Evolutionary conservation across 2,113 vertebrate genomes (phyloP).

Genomic region (Barbus barbus): DNA sequence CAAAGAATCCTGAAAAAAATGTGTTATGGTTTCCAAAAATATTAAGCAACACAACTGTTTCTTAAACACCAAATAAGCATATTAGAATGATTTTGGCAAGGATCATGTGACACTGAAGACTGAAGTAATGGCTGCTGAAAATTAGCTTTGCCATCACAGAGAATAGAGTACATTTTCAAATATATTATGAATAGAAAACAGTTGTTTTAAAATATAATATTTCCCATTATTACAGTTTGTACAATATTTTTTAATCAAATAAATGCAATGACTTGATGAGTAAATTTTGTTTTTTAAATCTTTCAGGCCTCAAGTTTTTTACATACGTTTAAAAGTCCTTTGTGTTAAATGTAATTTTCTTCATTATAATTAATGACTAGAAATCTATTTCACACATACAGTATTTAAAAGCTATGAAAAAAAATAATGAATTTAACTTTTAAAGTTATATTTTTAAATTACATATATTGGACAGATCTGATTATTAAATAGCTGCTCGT

Average conservation of each 20-base stretch:
- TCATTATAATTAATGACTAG: background rate
- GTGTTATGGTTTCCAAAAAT: background rate
- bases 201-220: background rate
- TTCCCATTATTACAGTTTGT: background rate
- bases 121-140: background rate
- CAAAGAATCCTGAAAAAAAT: background rate
- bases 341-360: background rate
- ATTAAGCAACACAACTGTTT: background rate
- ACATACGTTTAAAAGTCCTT: background rate
- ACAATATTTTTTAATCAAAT: background rate
- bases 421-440: background rate
- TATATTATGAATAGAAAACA: background rate
- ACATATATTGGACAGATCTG: background rate
- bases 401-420: background rate
- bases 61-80: background rate
- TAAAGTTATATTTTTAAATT: background rate
- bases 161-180: background rate
- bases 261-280: background rate
- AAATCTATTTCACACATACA: background rate
- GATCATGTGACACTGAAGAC: background rate
- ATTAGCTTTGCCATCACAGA: background rate
- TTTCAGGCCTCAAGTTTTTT: background rate
- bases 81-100: background rate
- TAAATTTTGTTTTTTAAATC: background rate
- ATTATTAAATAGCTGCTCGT: background rate